A percentile compares a stretch with the other conserved stretches of the same genome.
phyloP scores from a whole-genome alignment of 1,140 invertebrate genomes.

The Drosophila prosaltans region DNA sequence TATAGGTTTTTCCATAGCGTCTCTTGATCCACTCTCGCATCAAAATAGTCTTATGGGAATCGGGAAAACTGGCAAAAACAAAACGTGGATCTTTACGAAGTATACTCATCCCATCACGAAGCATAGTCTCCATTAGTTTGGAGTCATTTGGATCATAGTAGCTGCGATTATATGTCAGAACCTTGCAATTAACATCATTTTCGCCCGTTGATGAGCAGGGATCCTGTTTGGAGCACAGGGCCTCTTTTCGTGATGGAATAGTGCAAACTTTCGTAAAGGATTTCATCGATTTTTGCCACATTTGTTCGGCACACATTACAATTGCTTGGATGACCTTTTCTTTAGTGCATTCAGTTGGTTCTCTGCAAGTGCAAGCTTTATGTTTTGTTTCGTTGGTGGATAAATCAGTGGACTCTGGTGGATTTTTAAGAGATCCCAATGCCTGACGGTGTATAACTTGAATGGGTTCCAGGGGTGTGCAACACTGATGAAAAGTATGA shows the following conservation, averaged over 20 bases:
- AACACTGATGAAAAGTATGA: conserved; percentile 14
- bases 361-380: neutral
- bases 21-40: conserved; percentile 45
- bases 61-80: conserved; percentile 40
- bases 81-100: conserved; percentile 37
- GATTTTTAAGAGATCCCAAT: conserved; percentile 9
- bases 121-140: conserved; percentile 31
- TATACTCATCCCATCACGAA: conserved; percentile 21
- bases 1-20: conserved; percentile 38
- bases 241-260: too few species aligned
- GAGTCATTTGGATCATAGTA: conserved; percentile 33
- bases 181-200: neutral
- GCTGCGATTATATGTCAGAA: neutral
- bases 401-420: neutral
- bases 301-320: conserved; percentile 30
- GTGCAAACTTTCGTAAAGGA: neutral
- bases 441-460: conserved; percentile 24
- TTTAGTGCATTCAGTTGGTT: conserved; percentile 9
- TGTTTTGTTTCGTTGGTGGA: neutral
- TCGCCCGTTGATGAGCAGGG: neutral
- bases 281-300: conserved; percentile 34
- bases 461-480: neutral
- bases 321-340: conserved; percentile 34
- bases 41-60: conserved; percentile 26
- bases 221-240: neutral